Evolutionary conservation across 2,888 invertebrate genomes (phyloP).

Genomic region (Thymelicus acteon): DNA sequence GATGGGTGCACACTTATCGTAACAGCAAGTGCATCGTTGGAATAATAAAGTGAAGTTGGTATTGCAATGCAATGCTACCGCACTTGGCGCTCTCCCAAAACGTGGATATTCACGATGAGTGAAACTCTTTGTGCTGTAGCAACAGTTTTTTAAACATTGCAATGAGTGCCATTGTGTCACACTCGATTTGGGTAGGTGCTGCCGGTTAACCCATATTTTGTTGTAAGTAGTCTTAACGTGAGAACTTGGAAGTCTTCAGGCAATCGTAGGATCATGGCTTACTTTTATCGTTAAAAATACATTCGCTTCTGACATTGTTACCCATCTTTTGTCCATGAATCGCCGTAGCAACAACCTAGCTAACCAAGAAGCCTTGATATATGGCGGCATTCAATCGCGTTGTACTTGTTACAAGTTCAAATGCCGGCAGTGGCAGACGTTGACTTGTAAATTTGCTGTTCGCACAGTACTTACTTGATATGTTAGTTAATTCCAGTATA

Average conservation of each 20-base stretch:
- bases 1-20: conserved; percentile 29
- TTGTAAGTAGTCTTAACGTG: background rate
- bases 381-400: no score
- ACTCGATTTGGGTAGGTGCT: conserved; percentile 22
- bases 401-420: no score
- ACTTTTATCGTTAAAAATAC: no score
- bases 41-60: conserved; percentile 30
- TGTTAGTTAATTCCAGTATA: no score
- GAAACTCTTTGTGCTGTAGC: conserved; percentile 31
- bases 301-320: no score
- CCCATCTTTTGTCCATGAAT: no score
- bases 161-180: conserved; percentile 16
- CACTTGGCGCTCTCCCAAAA: conserved; percentile 27
- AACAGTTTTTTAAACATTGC: conserved; percentile 33
- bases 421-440: no score
- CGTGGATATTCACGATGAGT: conserved; percentile 25
- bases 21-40: conserved; percentile 34
- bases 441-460: no score
- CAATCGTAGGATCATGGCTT: no score
- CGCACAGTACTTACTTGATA: no score
- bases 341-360: no score
- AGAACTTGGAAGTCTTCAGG: background rate
- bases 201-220: conserved; percentile 22
- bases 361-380: no score
- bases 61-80: conserved; percentile 19